phyloP scores from a whole-genome alignment of 2,113 vertebrate genomes.

The Tupaia chinensis region DNA sequence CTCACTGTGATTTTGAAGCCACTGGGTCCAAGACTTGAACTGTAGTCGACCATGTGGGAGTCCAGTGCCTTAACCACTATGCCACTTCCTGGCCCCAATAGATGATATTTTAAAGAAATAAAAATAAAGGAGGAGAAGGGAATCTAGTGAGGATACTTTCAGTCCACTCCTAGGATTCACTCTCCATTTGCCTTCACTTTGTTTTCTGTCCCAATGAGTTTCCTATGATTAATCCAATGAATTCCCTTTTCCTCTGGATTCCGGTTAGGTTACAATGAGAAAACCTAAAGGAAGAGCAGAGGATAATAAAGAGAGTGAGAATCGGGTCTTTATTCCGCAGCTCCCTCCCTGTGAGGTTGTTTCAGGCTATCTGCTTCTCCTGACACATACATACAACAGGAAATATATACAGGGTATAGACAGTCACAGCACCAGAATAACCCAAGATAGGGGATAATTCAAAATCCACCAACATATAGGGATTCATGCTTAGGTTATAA shows the following conservation, averaged over 20 bases:
- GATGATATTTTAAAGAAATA: no score
- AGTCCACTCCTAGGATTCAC: background rate
- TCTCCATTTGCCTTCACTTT: background rate
- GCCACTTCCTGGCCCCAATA: no score
- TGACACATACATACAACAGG: background rate
- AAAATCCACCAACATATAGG: background rate
- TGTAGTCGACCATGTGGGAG: no score
- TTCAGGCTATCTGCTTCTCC: background rate
- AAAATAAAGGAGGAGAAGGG: background rate
- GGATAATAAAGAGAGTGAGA: background rate
- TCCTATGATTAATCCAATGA: background rate
- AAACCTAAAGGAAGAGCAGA: background rate
- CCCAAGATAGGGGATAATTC: background rate
- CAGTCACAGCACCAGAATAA: background rate
- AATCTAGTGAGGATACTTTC: background rate
- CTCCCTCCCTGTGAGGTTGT: background rate
- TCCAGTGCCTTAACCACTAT: no score
- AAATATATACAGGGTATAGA: background rate
- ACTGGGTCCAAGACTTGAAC: no score
- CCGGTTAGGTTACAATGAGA: background rate
- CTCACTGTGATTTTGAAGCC: no score
- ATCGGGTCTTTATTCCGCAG: background rate
- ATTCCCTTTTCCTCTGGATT: background rate
- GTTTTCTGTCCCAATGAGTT: background rate
- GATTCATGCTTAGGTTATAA: background rate